Percentiles rank a stretch among this genome's conserved stretches.
Evolutionary conservation across 2,888 invertebrate genomes (phyloP).

Genomic region (Muscina levida): DNA sequence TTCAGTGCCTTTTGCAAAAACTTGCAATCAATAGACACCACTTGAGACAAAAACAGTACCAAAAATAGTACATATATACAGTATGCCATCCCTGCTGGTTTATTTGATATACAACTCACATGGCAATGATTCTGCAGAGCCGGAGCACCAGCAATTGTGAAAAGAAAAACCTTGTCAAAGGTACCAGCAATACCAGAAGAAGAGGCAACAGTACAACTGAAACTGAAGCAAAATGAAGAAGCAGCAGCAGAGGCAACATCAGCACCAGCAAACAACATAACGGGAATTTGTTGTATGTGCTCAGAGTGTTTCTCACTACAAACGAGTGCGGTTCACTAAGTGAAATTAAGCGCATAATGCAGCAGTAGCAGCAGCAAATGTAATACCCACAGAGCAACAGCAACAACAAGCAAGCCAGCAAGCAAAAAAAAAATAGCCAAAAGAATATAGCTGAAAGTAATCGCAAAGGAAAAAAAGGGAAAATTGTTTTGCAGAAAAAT

Average conservation of each 20-base stretch:
- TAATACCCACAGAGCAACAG: conserved; percentile 18
- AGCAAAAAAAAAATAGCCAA: conserved; percentile 40
- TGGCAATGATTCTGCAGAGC: conserved; percentile 59
- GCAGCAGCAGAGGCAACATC: conserved; percentile 17
- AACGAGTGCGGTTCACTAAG: conserved; percentile 67
- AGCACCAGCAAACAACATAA: conserved; percentile 44
- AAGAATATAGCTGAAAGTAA: conserved; percentile 45
- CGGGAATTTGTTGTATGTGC: conserved; percentile 38
- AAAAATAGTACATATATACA: too few species aligned
- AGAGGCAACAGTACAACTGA: neutral
- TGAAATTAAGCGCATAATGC: conserved; percentile 60
- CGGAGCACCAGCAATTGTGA: conserved; percentile 30
- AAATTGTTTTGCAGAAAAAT: conserved; percentile 8
- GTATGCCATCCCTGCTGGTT: too few species aligned
- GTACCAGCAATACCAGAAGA: conserved; percentile 45
- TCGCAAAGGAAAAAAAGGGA: conserved; percentile 10
- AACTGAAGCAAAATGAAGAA: conserved; percentile 17
- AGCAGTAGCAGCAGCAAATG: conserved; percentile 42
- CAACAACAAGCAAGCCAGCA: conserved; percentile 4
- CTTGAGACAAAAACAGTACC: too few species aligned
- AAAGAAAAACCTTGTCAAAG: conserved; percentile 53
- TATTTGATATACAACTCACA: conserved; percentile 38
- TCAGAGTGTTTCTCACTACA: conserved; percentile 69
- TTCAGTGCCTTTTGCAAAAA: too few species aligned
- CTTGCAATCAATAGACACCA: too few species aligned